A percentile compares a stretch with the other conserved stretches of the same genome.
These are phyloP conservation scores for Oikopleura albicans DNA, from an alignment of 23 tunicate species.

Conservation along the genomic window DNA sequence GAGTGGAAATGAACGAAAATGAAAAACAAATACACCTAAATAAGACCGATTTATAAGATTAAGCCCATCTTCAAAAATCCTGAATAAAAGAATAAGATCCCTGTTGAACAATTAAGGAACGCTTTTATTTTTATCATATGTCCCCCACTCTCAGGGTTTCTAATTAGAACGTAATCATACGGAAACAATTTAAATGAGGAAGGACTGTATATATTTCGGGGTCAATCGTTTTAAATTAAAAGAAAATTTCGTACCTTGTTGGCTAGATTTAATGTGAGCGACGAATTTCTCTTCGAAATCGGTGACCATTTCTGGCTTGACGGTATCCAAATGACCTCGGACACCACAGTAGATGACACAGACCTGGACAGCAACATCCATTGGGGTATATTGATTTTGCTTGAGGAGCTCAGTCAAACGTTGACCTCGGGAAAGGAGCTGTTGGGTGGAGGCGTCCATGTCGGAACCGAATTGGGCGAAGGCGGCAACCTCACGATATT, in stretches of 20 bases:
- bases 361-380: constrained; percentile 90
- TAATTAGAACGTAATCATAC: no score
- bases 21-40: no score
- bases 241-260: constrained; percentile 15
- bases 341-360: constrained; percentile 86
- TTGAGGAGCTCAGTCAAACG: constrained; percentile 82
- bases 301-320: constrained; percentile 74
- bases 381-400: constrained; percentile 89
- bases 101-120: no score
- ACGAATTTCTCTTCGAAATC: constrained; percentile 70
- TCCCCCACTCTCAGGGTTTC: no score
- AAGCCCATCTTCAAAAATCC: no score
- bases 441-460: constrained; percentile 98
- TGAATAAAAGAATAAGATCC: no score
- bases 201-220: no score
- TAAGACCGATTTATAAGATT: no score
- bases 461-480: constrained; percentile 99
- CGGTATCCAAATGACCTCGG: constrained; percentile 66
- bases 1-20: no score
- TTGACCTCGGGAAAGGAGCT: constrained; percentile 83
- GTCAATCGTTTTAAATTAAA: neutral
- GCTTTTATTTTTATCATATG: no score
- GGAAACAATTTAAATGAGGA: no score
- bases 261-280: constrained; percentile 49
- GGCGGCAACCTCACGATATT: constrained; percentile 97